Evolutionary conservation across 1,140 invertebrate species (phyloP), one percentile per base, ranked within the genome.

Genomic region (Drosophila varians): DNA sequence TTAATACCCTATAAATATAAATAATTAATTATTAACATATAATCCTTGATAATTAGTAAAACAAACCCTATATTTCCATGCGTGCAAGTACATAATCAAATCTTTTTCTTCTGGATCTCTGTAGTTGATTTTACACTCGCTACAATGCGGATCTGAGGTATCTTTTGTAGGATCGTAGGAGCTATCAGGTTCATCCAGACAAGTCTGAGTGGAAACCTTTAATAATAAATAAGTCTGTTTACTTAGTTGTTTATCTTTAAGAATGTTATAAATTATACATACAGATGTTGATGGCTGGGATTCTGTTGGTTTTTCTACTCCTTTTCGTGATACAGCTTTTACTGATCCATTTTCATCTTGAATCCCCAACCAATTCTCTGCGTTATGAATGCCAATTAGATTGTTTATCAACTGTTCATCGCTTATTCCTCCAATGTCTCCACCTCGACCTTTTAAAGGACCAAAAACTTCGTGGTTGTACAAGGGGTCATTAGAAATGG

Each of bases 401-500:
- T 98, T 97, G 45, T 94, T 92, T 1, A 98, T 96, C n/a, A 98
- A 92, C 83, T 99, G 94, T 77, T 99, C 97, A 74, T 98, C 96
- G 0, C 95, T 94, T 91, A 98, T 98, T 11, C 96, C 96, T 2
- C 97, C 98, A 66, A 97, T 96, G 75, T 97, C 95, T 1, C 98
- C 98, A 14, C 95, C 95, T 9, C 97, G 98, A 1, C 98, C 98
- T 82, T 98, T 98, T 23, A 96, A 92, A 0, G 96, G 96, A 0
- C 98, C 98, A 91, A 98, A 99, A 0, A 98, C 96, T 11, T 94
- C 94, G 90, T 97, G 96, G 91, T 99, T 98, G 92, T 99, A 99
- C 0, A 99, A 92, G 0, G 97, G 96, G 92, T 99, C 99, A 91
- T 99, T 99, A 1, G 98, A 95, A 54, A 99, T 99, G 1, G 99